Evolutionary conservation across 2,888 invertebrate genomes (phyloP), one percentile per base, ranked within the genome.

Genomic region (Cephus pygmeus): DNA sequence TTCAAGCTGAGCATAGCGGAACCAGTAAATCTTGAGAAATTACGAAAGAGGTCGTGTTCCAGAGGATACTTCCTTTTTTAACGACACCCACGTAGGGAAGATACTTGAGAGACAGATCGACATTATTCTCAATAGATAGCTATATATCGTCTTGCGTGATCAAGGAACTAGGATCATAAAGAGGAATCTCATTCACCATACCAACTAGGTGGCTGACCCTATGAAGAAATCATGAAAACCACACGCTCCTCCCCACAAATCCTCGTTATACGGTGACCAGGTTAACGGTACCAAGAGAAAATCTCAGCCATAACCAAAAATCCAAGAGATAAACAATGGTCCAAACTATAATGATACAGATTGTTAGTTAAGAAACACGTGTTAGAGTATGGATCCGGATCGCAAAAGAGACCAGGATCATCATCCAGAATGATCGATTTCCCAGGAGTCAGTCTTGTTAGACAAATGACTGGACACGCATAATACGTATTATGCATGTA

Each of bases 11-110:
- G 71, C 31, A 33, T 31, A 31, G 71, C 71, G 71, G 71, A 71
- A 33, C 71, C 31, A 71, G 33, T 71, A 71, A 31, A 71, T 71
- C 71, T 71, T 71, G 33, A 31, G 71, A 23, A 31, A 71, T 71
- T 3, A 71, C 71, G 71, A 71, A 71, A 71, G 71, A 31, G 71
- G 12, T 23, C 71, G 9, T 23, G 15, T 71, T 71, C 71, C 15
- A 1, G 71, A 31, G 12, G 31, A 34, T 71, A 71, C 71, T 71
- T 71, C 71, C 31, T 31, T 34, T 34, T 34, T 71, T 71, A 34
- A 71, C 71, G 31, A 71, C 71, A 71, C 71, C 71, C 71, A 71
- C 71, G 71, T 34, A 34, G 71, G 4, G 33, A 56, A 23, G 23
- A 56, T 56, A 56, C 56, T 23, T 9, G 56, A 56, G 23, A 56